Percentiles rank a stretch among this genome's conserved stretches.
Evolutionary conservation across 2,113 vertebrate genomes (phyloP).

Genomic region (Apaloderma vittatum): DNA sequence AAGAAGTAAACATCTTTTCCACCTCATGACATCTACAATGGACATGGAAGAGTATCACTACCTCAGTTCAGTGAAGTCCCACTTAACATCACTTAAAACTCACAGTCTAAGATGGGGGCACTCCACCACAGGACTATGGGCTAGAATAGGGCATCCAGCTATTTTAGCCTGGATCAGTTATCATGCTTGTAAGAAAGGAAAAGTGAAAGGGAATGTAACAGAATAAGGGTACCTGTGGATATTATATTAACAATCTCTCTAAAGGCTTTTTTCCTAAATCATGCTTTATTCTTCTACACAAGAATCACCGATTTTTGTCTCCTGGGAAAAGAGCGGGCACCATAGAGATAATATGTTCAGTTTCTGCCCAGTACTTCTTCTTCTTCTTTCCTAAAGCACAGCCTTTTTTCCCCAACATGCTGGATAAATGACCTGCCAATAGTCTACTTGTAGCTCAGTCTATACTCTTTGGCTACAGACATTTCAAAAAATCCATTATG

Average conservation of each 20-base stretch:
- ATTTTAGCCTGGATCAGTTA: not conserved
- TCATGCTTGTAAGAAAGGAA: not conserved
- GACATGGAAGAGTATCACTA: not conserved
- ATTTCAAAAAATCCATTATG: not conserved
- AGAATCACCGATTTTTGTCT: not conserved
- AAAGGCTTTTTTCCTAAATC: not conserved
- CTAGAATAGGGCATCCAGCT: not conserved
- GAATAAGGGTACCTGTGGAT: not conserved
- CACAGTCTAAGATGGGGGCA: not conserved
- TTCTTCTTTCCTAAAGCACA: not conserved
- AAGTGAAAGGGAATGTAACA: not conserved
- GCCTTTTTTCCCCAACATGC: not conserved
- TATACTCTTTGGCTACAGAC: not conserved
- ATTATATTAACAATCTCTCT: not conserved
- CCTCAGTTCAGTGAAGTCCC: not conserved
- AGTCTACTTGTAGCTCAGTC: not conserved
- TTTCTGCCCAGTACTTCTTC: not conserved
- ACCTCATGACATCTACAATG: not conserved
- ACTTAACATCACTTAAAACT: not conserved
- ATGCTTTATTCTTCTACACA: not conserved
- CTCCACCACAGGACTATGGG: not conserved
- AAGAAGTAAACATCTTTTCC: not conserved
- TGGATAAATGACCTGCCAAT: conserved; percentile 4
- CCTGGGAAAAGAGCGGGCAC: not conserved
- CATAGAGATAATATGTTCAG: not conserved